Conservation (phyloP, 2,888 invertebrate species). For the Ennomos fuscantarius region DNA sequence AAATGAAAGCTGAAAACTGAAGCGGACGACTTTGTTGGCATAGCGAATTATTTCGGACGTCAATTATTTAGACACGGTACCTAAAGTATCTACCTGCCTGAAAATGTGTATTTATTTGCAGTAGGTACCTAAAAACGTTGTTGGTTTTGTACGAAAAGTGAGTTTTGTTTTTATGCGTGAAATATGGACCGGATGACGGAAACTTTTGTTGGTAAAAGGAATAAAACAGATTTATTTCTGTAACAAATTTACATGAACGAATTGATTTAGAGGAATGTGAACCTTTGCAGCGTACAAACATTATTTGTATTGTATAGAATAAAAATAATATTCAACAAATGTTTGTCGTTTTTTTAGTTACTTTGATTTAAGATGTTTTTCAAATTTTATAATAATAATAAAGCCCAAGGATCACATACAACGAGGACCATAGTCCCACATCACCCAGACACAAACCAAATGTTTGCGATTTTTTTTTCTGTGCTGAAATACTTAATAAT, state of each 20-base stretch:
- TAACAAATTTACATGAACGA: not conserved
- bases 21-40: conserved; percentile 80
- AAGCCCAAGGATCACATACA: too few species aligned
- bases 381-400: too few species aligned
- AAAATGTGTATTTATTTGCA: conserved; percentile 66
- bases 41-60: conserved; percentile 79
- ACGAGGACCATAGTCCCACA: too few species aligned
- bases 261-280: not conserved
- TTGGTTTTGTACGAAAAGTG: conserved; percentile 10
- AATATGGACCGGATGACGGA: conserved; percentile 9
- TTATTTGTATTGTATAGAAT: too few species aligned
- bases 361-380: too few species aligned
- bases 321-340: too few species aligned
- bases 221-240: conserved; percentile 8
- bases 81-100: conserved; percentile 57
- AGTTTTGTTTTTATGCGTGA: conserved; percentile 13
- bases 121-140: conserved; percentile 38
- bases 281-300: not conserved
- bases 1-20: conserved; percentile 83
- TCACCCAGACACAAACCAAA: too few species aligned
- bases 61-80: conserved; percentile 74
- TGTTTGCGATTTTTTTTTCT: too few species aligned
- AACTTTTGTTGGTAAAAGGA: conserved; percentile 3
- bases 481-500: too few species aligned
- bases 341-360: too few species aligned